A percentile compares a stretch with the other conserved stretches of the same genome.
Conservation (phyloP, 2,888 invertebrate genomes). For the Himalopsyche tibetana region DNA sequence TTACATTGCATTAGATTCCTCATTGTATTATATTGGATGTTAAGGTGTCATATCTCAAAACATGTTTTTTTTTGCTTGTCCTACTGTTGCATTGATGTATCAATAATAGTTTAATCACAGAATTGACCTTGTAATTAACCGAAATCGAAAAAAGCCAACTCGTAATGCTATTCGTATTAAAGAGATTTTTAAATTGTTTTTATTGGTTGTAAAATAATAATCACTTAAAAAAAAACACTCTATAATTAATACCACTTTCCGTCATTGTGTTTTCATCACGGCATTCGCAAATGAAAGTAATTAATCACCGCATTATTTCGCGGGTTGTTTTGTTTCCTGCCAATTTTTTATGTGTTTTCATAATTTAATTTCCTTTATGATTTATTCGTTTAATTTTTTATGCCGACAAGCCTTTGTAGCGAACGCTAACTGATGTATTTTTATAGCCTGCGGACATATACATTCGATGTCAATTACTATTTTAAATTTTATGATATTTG, state of each 20-base stretch:
- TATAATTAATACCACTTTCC: slow-evolving; percentile 4
- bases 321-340: slow-evolving; percentile 46
- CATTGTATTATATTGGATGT: too few species aligned
- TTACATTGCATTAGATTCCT: too few species aligned
- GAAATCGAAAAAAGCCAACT: too few species aligned
- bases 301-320: slow-evolving; percentile 62
- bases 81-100: too few species aligned
- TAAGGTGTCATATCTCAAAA: too few species aligned
- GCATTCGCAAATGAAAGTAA: slow-evolving; percentile 56
- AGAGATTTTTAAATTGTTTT: not conserved
- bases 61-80: too few species aligned
- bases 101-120: too few species aligned
- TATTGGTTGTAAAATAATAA: not conserved
- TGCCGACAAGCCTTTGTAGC: slow-evolving; percentile 51
- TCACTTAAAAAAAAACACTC: not conserved
- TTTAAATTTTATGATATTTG: not conserved
- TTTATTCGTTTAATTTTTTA: slow-evolving; percentile 61
- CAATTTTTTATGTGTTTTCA: slow-evolving; percentile 56
- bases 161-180: too few species aligned
- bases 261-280: slow-evolving; percentile 54
- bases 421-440: slow-evolving; percentile 22
- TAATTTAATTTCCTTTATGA: slow-evolving; percentile 64
- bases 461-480: not conserved
- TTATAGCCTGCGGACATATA: not conserved
- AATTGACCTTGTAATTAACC: too few species aligned